Conservation (phyloP, 2,797 vertebrate genomes). For the Harpia harpyja region DNA sequence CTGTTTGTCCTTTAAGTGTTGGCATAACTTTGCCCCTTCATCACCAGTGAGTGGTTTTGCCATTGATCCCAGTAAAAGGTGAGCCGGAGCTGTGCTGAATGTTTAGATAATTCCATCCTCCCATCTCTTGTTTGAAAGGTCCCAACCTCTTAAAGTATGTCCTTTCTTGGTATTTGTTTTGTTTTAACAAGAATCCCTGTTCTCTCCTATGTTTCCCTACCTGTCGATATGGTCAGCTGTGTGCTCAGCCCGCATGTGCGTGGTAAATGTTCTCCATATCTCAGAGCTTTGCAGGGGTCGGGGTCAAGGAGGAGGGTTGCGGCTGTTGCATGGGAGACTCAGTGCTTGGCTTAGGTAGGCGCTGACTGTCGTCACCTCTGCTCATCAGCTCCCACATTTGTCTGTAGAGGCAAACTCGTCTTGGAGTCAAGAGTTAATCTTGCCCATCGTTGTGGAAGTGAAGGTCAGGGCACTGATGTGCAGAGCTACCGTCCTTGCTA, state of each 20-base stretch:
- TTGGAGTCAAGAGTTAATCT: background rate
- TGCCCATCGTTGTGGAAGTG: background rate
- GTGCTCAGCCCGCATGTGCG: accelerated
- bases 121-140: background rate
- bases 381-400: accelerated
- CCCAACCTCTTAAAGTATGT: background rate
- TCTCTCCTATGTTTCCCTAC: background rate
- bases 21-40: background rate
- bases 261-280: background rate
- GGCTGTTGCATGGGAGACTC: background rate
- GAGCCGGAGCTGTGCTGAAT: background rate
- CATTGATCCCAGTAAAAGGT: background rate
- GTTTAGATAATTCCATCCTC: background rate
- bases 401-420: background rate
- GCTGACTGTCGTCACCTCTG: background rate
- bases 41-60: background rate
- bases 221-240: background rate
- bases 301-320: background rate
- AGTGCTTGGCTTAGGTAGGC: background rate
- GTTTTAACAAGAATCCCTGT: background rate
- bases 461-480: background rate
- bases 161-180: background rate
- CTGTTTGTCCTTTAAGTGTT: background rate
- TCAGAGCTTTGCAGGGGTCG: background rate
- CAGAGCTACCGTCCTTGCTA: background rate